These are phyloP conservation scores for Stenchaetothrips biformis DNA, from an alignment of 2,888 invertebrate genomes.

Conservation along the genomic window DNA sequence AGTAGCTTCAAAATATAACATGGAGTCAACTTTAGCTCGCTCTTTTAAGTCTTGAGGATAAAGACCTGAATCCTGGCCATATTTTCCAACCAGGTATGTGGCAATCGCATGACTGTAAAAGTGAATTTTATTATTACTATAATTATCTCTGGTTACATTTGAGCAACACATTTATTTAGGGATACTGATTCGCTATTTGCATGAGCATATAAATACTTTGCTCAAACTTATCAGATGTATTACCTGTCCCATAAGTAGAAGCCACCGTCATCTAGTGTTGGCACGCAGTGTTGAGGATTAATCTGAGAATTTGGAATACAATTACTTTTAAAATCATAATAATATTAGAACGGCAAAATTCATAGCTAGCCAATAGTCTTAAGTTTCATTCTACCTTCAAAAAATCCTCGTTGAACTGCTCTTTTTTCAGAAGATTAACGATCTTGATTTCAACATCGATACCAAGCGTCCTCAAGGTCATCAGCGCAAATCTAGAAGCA, in stretches of 20 bases:
- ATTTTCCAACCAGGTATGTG: constrained; percentile 41
- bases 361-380: background rate
- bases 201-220: no score
- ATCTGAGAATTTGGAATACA: constrained; percentile 23
- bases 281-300: constrained; percentile 32
- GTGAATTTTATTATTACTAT: background rate
- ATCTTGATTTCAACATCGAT: constrained; percentile 39
- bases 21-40: constrained; percentile 40
- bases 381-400: background rate
- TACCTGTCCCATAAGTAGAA: constrained; percentile 33
- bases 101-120: constrained; percentile 39
- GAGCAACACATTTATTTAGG: no score
- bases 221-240: no score
- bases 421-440: background rate
- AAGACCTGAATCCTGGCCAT: constrained; percentile 40
- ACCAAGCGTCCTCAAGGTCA: background rate
- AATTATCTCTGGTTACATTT: no score
- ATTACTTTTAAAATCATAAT: background rate
- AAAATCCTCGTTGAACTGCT: background rate
- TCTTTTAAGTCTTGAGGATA: constrained; percentile 41
- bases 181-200: no score
- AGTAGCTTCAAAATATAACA: constrained; percentile 41
- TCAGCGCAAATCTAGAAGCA: background rate
- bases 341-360: background rate
- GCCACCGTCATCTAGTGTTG: constrained; percentile 31